A percentile compares a stretch with the other conserved stretches of the same genome.
These are phyloP conservation scores for Rallus crepitans DNA, from an alignment of 2,797 vertebrate species.

Conservation along the genomic window DNA sequence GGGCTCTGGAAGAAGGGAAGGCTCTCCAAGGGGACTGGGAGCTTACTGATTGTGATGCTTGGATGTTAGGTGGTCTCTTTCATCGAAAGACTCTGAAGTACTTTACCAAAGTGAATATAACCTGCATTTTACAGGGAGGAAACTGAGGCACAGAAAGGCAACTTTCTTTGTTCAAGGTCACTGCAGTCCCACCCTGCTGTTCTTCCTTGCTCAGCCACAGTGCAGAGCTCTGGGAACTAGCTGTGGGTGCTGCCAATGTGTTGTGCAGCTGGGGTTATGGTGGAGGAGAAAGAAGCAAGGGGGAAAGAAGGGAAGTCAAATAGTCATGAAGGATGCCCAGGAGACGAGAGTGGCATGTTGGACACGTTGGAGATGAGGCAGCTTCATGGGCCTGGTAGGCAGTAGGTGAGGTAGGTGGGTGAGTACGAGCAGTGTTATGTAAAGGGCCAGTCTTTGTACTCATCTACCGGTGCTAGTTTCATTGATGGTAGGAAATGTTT, in stretches of 20 bases:
- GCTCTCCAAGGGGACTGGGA: neutral
- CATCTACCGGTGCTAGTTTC: neutral
- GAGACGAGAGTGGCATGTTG: neutral
- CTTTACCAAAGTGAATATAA: neutral
- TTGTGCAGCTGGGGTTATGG: neutral
- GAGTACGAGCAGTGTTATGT: neutral
- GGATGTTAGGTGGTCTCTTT: neutral
- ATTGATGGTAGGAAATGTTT: neutral
- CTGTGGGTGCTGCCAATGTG: fast-evolving
- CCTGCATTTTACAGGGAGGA: neutral
- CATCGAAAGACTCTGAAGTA: neutral
- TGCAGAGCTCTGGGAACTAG: neutral
- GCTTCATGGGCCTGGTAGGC: neutral
- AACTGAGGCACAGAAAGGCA: neutral
- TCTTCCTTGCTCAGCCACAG: neutral
- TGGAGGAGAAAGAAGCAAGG: neutral
- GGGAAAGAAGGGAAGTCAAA: neutral
- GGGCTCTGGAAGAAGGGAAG: neutral
- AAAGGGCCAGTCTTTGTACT: neutral
- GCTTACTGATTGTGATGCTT: neutral
- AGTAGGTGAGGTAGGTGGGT: neutral
- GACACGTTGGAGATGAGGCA: neutral
- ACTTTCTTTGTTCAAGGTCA: neutral
- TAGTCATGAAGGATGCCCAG: neutral
- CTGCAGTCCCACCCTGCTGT: no score